phyloP scores from a whole-genome alignment of 1,140 invertebrate genomes.

The Fopius arisanus region DNA sequence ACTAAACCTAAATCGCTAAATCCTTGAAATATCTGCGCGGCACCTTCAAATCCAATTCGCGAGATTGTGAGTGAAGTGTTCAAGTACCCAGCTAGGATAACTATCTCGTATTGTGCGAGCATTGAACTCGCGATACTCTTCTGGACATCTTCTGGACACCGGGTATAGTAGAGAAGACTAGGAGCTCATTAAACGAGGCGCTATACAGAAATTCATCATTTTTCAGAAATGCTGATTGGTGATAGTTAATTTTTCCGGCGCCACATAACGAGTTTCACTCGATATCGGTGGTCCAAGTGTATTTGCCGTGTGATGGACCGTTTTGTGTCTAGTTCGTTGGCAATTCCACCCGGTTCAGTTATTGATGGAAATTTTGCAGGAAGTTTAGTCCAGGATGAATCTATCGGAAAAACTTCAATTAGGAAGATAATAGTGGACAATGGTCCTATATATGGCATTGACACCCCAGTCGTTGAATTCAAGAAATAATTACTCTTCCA shows the following conservation, averaged over 20 bases:
- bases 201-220: no score
- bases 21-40: no score
- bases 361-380: slow-evolving; percentile 21
- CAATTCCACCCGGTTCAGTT: slow-evolving; percentile 24
- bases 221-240: no score
- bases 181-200: slow-evolving; percentile 38
- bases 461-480: no score
- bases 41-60: no score
- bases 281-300: slow-evolving; percentile 50
- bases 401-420: no score
- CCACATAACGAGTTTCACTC: background rate
- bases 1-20: no score
- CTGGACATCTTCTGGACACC: no score
- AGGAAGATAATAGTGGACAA: background rate
- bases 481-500: no score
- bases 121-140: no score
- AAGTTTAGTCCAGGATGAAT: slow-evolving; percentile 1
- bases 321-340: background rate
- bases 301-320: slow-evolving; percentile 34
- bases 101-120: slow-evolving; percentile 46
- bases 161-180: slow-evolving; percentile 39
- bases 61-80: slow-evolving; percentile 41
- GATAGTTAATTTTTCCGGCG: no score
- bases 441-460: no score
- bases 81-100: slow-evolving; percentile 46